phyloP scores from a whole-genome alignment of 1,140 invertebrate genomes.

The Atta colombica region DNA sequence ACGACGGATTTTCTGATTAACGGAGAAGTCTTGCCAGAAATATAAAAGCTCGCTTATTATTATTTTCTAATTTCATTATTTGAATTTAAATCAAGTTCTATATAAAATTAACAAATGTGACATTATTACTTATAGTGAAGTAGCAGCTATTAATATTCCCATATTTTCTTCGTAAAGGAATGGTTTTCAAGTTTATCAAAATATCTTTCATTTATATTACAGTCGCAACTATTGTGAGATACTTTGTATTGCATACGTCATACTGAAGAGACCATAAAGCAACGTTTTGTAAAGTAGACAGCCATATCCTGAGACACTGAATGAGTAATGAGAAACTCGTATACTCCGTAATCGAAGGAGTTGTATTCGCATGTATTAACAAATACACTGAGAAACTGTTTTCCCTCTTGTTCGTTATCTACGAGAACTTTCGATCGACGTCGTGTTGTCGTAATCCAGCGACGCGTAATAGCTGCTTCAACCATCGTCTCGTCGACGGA shows the following conservation, averaged over 20 bases:
- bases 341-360: background rate
- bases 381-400: background rate
- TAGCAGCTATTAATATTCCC: background rate
- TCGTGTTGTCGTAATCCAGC: slow-evolving; percentile 45
- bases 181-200: background rate
- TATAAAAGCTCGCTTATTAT: background rate
- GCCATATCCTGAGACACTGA: background rate
- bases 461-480: slow-evolving; percentile 35
- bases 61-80: background rate
- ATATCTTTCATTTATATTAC: background rate
- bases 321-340: background rate
- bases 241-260: background rate
- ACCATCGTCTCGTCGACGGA: slow-evolving; percentile 31
- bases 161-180: background rate
- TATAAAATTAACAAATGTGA: background rate
- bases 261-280: slow-evolving; percentile 6
- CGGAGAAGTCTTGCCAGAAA: background rate
- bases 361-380: background rate
- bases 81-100: background rate
- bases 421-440: slow-evolving; percentile 23
- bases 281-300: background rate
- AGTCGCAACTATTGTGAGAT: background rate
- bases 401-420: slow-evolving; percentile 9
- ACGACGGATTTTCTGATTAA: background rate
- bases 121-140: background rate